Conservation (phyloP, 2,888 invertebrate species). For the Himalopsyche kuldschensis region DNA sequence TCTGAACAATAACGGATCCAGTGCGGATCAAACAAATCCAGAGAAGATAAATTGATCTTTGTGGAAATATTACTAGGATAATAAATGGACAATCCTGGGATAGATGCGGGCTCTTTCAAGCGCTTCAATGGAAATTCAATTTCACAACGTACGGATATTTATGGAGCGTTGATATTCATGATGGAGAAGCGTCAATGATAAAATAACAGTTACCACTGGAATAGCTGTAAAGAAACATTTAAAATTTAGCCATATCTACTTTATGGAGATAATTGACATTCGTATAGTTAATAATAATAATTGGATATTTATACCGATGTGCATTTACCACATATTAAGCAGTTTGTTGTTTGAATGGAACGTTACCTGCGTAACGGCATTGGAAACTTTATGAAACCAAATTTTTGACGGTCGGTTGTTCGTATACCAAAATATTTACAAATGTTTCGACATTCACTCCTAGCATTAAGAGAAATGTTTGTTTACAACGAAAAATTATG, state of each 20-base stretch:
- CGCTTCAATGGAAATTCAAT: neutral
- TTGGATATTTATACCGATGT: neutral
- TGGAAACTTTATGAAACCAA: neutral
- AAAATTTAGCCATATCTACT: neutral
- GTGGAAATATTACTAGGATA: constrained; percentile 24
- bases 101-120: neutral
- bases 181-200: too few relatives aligned
- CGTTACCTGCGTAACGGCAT: neutral
- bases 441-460: neutral
- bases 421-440: neutral
- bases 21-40: constrained; percentile 19
- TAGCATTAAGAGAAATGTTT: neutral
- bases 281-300: neutral
- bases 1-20: constrained; percentile 47
- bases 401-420: neutral
- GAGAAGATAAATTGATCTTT: constrained; percentile 31
- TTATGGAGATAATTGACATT: neutral
- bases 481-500: neutral
- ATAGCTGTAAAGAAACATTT: neutral
- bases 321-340: neutral
- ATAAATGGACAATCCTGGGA: constrained; percentile 3
- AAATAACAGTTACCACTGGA: neutral
- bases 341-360: neutral
- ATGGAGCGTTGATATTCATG: too few relatives aligned
- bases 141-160: neutral